These are phyloP conservation scores for Sprattus sprattus DNA, from an alignment of 2,113 vertebrate genomes.

Conservation along the genomic window DNA sequence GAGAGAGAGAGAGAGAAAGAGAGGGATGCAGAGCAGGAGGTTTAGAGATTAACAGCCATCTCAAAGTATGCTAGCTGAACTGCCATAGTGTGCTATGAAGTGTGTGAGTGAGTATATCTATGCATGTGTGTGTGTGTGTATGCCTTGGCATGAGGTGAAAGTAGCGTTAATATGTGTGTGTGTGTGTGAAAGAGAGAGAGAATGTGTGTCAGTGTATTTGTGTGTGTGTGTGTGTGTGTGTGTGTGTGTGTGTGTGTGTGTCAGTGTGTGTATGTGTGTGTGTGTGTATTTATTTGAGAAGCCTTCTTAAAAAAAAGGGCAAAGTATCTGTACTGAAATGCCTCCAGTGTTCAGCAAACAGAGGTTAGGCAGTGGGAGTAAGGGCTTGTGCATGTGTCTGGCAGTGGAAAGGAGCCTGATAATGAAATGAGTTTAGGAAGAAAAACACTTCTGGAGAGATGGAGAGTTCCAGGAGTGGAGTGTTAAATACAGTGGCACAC, in stretches of 20 bases:
- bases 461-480: background rate
- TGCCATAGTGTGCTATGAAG: background rate
- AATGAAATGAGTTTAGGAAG: constrained; percentile 5
- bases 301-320: background rate
- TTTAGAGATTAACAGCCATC: constrained; percentile 7
- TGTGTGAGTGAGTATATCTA: background rate
- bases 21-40: background rate
- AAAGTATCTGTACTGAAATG: background rate
- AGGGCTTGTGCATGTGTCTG: background rate
- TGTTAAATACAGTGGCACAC: background rate
- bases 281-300: background rate
- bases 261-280: background rate
- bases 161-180: background rate
- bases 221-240: background rate
- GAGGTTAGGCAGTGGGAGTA: background rate
- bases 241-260: background rate
- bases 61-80: background rate
- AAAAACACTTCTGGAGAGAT: background rate
- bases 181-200: background rate
- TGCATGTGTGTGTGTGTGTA: background rate
- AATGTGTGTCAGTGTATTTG: background rate
- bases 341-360: background rate
- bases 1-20: background rate
- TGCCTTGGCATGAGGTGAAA: background rate
- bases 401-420: background rate